A percentile compares a stretch with the other conserved stretches of the same genome.
These are phyloP conservation scores for Intellagama lesueurii DNA, from an alignment of 2,797 vertebrate species.

Conservation along the genomic window DNA sequence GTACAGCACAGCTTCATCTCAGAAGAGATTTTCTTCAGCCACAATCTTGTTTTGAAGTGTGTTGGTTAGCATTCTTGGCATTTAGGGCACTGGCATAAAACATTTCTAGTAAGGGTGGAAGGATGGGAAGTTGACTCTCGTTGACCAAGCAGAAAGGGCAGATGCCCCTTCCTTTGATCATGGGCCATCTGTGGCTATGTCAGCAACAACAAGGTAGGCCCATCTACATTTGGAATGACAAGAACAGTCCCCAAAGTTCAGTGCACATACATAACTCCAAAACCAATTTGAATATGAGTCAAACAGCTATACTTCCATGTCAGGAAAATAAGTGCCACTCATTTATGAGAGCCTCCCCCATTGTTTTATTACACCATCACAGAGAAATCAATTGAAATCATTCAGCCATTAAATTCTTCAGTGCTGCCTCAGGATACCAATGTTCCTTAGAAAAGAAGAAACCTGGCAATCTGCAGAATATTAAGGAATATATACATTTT, in stretches of 20 bases:
- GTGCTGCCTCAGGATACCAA: constrained; percentile 2
- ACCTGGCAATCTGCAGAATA: not conserved
- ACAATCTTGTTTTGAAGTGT: not conserved
- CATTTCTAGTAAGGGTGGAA: no score
- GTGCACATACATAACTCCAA: not conserved
- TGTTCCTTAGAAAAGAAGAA: not conserved
- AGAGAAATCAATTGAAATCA: not conserved
- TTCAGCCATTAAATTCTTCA: fast-evolving
- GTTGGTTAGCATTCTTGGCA: not conserved
- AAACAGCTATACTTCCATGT: not conserved
- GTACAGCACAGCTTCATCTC: not conserved
- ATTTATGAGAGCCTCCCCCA: fast-evolving
- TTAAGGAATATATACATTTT: not conserved
- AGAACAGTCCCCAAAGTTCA: not conserved
- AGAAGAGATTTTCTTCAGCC: not conserved
- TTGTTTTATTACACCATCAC: not conserved
- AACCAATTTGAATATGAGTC: not conserved
- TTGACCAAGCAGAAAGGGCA: no score
- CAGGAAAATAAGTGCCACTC: not conserved
- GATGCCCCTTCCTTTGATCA: no score
- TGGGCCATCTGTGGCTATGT: not conserved
- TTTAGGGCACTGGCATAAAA: not conserved
- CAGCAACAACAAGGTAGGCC: not conserved
- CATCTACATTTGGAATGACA: not conserved
- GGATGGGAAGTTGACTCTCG: no score